Evolutionary conservation across 2,888 invertebrate genomes (phyloP).

Genomic region (Ypsolopha sequella): DNA sequence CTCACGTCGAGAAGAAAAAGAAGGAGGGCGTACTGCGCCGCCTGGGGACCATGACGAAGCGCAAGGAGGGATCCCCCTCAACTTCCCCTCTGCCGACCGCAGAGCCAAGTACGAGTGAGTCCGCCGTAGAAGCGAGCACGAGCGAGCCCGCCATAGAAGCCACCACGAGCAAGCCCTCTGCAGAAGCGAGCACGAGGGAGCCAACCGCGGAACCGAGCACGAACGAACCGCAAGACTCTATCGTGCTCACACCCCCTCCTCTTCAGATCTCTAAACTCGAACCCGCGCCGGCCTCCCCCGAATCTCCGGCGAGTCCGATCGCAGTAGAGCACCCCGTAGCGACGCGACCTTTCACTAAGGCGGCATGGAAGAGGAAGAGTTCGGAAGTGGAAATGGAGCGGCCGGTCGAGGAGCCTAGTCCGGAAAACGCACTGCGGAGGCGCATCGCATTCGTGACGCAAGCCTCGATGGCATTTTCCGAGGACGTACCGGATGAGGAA

Average conservation of each 20-base stretch:
- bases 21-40: constrained; percentile 52
- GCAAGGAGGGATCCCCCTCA: constrained; percentile 30
- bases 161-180: neutral
- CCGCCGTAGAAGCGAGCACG: constrained; percentile 6
- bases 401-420: constrained; percentile 54
- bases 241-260: neutral
- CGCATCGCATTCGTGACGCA: constrained; percentile 69
- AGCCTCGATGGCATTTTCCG: constrained; percentile 60
- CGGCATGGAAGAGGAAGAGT: constrained; percentile 60
- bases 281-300: constrained; percentile 19
- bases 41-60: constrained; percentile 53
- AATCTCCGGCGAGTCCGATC: constrained; percentile 41
- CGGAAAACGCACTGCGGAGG: constrained; percentile 54
- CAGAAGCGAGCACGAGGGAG: constrained; percentile 4
- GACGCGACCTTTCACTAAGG: constrained; percentile 65
- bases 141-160: constrained; percentile 11
- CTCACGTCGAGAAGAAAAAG: constrained; percentile 46
- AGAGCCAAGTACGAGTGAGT: constrained; percentile 3
- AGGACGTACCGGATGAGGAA: constrained; percentile 57
- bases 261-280: constrained; percentile 4
- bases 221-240: too few species aligned
- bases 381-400: constrained; percentile 48
- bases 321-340: constrained; percentile 62
- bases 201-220: constrained; percentile 4
- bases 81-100: constrained; percentile 21